Conservation (phyloP, 2,888 invertebrate species). For the Octodonta nipae region DNA sequence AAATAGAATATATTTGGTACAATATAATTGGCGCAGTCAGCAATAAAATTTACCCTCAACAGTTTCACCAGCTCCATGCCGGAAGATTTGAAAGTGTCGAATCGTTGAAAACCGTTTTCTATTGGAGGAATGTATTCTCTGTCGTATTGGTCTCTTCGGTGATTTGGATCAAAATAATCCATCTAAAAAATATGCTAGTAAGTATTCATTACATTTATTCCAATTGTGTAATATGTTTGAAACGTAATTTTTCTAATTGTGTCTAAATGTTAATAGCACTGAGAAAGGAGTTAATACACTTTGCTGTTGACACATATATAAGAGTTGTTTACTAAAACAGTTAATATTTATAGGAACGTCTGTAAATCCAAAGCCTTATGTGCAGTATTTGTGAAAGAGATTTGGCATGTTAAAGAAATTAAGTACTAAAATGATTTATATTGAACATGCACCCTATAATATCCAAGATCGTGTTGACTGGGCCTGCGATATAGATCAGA, state of each 20-base stretch:
- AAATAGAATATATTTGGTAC: conserved; percentile 6
- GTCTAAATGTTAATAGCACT: too few relatives aligned
- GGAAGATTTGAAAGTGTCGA: conserved; percentile 42
- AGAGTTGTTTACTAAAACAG: too few relatives aligned
- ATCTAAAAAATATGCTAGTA: conserved; percentile 16
- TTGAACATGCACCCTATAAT: conserved; percentile 27
- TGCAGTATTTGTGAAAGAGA: too few relatives aligned
- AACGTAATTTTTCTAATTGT: too few relatives aligned
- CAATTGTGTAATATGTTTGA: too few relatives aligned
- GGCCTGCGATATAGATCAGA: conserved; percentile 30
- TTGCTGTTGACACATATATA: too few relatives aligned
- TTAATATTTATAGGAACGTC: background rate
- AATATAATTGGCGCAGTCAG: background rate
- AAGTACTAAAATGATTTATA: conserved; percentile 5
- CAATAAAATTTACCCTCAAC: conserved; percentile 45
- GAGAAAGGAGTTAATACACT: too few relatives aligned
- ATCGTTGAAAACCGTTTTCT: conserved; percentile 22
- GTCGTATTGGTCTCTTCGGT: conserved; percentile 26
- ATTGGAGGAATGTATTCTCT: conserved; percentile 18
- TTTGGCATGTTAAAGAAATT: too few relatives aligned
- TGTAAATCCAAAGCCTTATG: conserved; percentile 25
- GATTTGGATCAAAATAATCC: conserved; percentile 24
- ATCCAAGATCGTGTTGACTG: conserved; percentile 23
- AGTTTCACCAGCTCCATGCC: conserved; percentile 70
- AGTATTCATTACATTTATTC: too few relatives aligned